Evolutionary conservation across 1,140 invertebrate species (phyloP), one percentile per base, ranked within the genome.

Genomic region (Drosophila virilis): DNA sequence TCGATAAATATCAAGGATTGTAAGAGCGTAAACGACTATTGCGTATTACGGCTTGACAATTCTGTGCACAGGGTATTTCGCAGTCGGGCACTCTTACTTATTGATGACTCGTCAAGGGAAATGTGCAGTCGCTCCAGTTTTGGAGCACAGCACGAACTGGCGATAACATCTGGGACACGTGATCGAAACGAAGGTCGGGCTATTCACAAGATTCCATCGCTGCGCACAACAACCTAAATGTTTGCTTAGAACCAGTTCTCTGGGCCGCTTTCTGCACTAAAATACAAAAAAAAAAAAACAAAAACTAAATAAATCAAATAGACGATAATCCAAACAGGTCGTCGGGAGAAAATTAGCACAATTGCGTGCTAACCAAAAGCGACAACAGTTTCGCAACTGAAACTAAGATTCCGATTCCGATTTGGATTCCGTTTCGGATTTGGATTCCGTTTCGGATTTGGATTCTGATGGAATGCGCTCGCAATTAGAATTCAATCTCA

Each of bases 201-300:
- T 38, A 74, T 54, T 43, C 54, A 69, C 17, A 58, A 28, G 5
- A 38, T 45, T 13, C 15, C 52, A 32, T 38, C 12, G 45, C 45
- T 51, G 43, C 33, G 28, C 40, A 37, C 32, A 37, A 3, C 59
- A 62, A 46, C 52, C 45, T 15, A 38, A 58, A 42, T 60, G 74
- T 73, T 77, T 37, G 42, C 52, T 59, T 69, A 77, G 69, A 77
- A 78, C 76, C 72, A 55, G 76, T 78, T 78, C 62, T 66, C 40
- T 52, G 42, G 35, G n/a, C 62, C 43, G 48, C 74, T 74, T 68
- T 77, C 66, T 70, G 75, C 57, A 71, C 51, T 64, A 52, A 64
- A 78, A 45, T 50, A 57, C 51, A 64, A 64, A 69, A 50, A 69
- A 50, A 69, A 1, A 22, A 22, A 22, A 22, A 3, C 22, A 72